Conservation (phyloP, 2,113 vertebrate species). For the Drymodes brunneopygia region DNA sequence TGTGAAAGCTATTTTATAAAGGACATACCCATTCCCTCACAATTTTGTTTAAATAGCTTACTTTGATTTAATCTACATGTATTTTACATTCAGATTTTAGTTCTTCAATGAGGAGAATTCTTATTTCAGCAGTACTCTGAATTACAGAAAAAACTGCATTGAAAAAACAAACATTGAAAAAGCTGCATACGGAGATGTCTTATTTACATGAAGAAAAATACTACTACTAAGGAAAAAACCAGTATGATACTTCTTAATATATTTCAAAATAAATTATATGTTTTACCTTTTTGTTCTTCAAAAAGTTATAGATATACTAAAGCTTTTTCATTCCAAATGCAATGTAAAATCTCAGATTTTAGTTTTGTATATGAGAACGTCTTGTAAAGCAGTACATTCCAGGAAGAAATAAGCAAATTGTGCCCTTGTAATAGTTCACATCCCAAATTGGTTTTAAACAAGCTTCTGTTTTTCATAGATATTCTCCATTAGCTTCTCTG, state of each 20-base stretch:
- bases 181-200: neutral
- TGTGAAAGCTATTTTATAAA: neutral
- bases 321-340: neutral
- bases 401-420: neutral
- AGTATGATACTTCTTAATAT: neutral
- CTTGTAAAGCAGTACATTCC: neutral
- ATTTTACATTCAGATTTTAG: neutral
- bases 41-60: neutral
- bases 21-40: neutral
- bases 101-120: neutral
- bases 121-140: neutral
- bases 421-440: neutral
- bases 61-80: neutral
- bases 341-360: neutral
- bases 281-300: neutral
- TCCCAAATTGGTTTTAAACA: neutral
- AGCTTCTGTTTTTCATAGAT: neutral
- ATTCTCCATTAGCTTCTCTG: neutral
- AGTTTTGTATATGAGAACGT: neutral
- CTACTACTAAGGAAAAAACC: neutral
- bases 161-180: neutral
- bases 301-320: neutral
- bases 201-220: neutral
- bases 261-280: neutral
- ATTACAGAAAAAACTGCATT: neutral